Conservation (phyloP, 2,113 vertebrate species). For the Rhineura floridana region DNA sequence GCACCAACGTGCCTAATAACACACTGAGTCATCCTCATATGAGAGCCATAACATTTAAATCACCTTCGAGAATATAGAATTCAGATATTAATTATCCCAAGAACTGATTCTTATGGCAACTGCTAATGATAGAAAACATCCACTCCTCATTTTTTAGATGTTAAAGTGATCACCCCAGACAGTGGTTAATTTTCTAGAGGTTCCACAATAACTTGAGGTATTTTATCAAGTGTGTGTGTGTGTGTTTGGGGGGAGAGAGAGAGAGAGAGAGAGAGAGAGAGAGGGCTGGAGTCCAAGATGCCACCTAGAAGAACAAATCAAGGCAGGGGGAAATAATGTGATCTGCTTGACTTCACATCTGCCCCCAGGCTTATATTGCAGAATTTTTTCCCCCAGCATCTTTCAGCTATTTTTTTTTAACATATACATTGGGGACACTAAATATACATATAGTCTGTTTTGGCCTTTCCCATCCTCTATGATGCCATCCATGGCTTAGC, state of each 20-base stretch:
- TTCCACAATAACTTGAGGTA: neutral
- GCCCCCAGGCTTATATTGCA: constrained; percentile 65
- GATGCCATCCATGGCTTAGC: constrained; percentile 20
- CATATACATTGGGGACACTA: constrained; percentile 55
- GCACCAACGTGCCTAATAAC: neutral
- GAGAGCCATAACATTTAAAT: neutral
- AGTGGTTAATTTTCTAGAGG: neutral
- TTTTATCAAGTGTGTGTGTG: neutral
- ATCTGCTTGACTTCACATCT: constrained; percentile 63
- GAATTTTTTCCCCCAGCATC: constrained; percentile 60
- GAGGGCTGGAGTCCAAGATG: constrained; percentile 48
- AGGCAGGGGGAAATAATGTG: constrained; percentile 46
- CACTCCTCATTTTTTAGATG: neutral
- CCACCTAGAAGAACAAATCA: constrained; percentile 38
- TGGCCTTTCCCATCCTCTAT: constrained; percentile 36
- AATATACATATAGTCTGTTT: constrained; percentile 27
- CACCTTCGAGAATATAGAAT: neutral
- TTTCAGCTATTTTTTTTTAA: constrained; percentile 44
- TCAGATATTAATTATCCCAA: neutral
- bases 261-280: neutral
- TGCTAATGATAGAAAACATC: neutral
- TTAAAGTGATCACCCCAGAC: neutral
- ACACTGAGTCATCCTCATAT: too few species aligned
- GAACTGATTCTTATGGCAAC: neutral
- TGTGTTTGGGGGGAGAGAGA: neutral